phyloP scores from a whole-genome alignment of 2,888 invertebrate genomes.

The Leptinotarsa juncta region DNA sequence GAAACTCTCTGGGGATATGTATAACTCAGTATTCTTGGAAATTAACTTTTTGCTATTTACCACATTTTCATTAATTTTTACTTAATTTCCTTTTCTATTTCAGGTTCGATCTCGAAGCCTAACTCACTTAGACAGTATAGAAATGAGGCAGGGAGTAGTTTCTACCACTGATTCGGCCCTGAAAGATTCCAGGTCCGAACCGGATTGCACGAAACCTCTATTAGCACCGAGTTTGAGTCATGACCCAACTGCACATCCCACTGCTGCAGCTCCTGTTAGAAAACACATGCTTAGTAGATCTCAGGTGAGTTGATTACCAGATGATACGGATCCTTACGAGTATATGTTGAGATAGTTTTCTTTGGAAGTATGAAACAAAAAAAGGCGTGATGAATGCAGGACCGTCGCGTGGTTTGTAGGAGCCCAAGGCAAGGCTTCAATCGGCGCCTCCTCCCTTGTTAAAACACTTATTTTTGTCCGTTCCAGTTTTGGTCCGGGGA shows the following conservation, averaged over 20 bases:
- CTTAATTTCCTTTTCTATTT: constrained; percentile 50
- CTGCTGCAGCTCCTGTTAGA: constrained; percentile 59
- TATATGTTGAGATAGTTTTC: no score
- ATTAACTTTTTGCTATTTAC: neutral
- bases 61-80: neutral
- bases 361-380: no score
- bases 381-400: no score
- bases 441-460: no score
- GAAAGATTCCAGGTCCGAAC: constrained; percentile 64
- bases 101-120: constrained; percentile 80
- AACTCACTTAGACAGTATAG: constrained; percentile 78
- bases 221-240: constrained; percentile 56
- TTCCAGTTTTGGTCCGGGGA: no score
- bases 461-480: no score
- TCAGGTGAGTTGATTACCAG: constrained; percentile 65
- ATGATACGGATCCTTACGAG: no score
- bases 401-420: no score
- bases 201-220: constrained; percentile 63
- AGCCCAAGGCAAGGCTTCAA: no score
- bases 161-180: constrained; percentile 55
- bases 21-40: no score
- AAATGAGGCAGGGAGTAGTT: constrained; percentile 64
- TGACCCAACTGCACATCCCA: constrained; percentile 62
- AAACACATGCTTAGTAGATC: constrained; percentile 72
- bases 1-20: no score